A percentile compares a stretch with the other conserved stretches of the same genome.
Evolutionary conservation across 2,888 invertebrate species (phyloP).

Genomic region (Dynastes hyllus): DNA sequence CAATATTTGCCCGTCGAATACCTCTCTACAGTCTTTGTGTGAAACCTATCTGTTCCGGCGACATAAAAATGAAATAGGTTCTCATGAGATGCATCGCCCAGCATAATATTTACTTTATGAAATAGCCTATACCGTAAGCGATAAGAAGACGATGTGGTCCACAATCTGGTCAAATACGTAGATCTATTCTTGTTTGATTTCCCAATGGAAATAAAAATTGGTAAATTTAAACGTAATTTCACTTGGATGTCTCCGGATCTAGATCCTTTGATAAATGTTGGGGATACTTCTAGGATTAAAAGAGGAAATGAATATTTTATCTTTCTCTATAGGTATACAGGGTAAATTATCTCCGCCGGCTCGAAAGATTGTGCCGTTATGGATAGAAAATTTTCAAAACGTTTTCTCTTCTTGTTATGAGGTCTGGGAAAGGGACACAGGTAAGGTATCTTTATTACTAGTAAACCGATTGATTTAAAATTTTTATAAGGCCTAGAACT

Average conservation of each 20-base stretch:
- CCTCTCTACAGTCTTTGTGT: slow-evolving; percentile 12
- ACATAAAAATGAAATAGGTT: slow-evolving; percentile 11
- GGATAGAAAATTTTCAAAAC: too few relatives aligned
- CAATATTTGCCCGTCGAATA: slow-evolving; percentile 30
- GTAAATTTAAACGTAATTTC: background rate
- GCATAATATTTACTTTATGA: slow-evolving; percentile 9
- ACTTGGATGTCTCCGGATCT: background rate
- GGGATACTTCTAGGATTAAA: too few relatives aligned
- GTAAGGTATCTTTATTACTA: too few relatives aligned
- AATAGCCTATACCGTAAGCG: slow-evolving; percentile 10
- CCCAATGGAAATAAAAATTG: background rate
- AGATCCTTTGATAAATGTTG: background rate
- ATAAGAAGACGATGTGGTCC: slow-evolving; percentile 1
- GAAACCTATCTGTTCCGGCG: background rate
- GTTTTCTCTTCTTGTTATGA: background rate
- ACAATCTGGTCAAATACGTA: background rate
- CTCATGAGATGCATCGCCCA: background rate
- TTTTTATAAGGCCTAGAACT: too few relatives aligned
- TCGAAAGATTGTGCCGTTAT: too few relatives aligned
- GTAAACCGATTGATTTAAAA: too few relatives aligned
- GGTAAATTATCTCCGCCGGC: too few relatives aligned
- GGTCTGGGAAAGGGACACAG: too few relatives aligned
- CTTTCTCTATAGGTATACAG: background rate
- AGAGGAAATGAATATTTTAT: too few relatives aligned
- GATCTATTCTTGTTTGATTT: background rate